Evolutionary conservation across 2,888 invertebrate species (phyloP), one percentile per base, ranked within the genome.

Genomic region (Lacanobia oleracea): DNA sequence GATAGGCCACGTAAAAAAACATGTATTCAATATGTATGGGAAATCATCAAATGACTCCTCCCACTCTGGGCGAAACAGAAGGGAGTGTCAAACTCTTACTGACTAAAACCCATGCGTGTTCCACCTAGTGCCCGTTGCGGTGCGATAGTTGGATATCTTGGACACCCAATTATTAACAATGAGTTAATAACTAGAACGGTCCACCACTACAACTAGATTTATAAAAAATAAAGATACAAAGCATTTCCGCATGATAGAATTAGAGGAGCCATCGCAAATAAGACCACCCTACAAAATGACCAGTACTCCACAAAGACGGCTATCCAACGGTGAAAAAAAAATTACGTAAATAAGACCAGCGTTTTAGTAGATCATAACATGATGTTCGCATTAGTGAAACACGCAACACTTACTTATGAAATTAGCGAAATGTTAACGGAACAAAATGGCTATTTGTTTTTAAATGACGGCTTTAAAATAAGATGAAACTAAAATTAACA

Each of bases 351-450:
- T 57, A 27, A 67, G 67, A 53, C 50, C 27, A 77, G 18, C 57
- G 56, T 53, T 77, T 73, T 56, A 71, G 54, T 68, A 64, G 63
- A 77, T 69, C 56, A 68, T 37, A 73, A 67, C 61, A 65, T 59
- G 27, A 72, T 67, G 48, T 60, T 27, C 57, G 64, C 56, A 67
- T 71, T 57, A 67, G 45, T 40, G 40, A 16, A 51, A 56, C 67
- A 69, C 63, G 85, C 81, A 85, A 85, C n/a, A 23, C 53, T 81
- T 81, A 23, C 53, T 81, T 81, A 66, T 62, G 60, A 82, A 72
- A 81, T 72, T 60, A 59, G 51, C 23, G 9, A 83, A 83, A 84
- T 83, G 76, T 82, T 81, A 82, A 67, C 64, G 48, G 66, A 65
- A 54, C 40, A 61, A 72, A 74, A 56, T 48, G 27, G 45, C 23